A percentile compares a stretch with the other conserved stretches of the same genome.
These are phyloP conservation scores for Silurus glanis DNA, from an alignment of 2,113 vertebrate genomes.

Conservation along the genomic window DNA sequence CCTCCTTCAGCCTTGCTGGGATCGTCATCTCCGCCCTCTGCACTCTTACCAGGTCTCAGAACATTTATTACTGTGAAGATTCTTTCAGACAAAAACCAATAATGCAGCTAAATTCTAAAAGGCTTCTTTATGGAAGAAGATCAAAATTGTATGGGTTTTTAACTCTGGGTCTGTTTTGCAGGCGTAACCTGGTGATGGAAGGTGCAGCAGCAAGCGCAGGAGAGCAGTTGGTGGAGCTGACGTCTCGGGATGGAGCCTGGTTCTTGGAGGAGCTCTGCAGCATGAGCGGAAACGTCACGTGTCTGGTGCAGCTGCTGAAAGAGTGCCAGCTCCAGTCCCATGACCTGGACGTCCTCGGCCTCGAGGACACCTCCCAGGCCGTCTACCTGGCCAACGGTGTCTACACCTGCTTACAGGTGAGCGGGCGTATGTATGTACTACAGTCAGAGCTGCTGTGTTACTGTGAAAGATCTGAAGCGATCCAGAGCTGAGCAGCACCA, in stretches of 20 bases:
- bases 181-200: constrained; percentile 97
- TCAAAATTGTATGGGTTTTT: not conserved
- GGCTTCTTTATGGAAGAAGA: not conserved
- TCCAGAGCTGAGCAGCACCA: not conserved
- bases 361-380: constrained; percentile 81
- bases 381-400: constrained; percentile 92
- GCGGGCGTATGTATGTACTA: too few species aligned
- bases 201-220: constrained; percentile 90
- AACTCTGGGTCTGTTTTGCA: constrained; percentile 45
- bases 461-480: not conserved
- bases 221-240: constrained; percentile 92
- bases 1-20: constrained; percentile 86
- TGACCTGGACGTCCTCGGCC: constrained; percentile 88
- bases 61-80: too few species aligned
- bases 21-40: constrained; percentile 93
- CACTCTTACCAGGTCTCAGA: constrained; percentile 82
- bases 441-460: not conserved
- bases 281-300: constrained; percentile 92
- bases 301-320: constrained; percentile 86
- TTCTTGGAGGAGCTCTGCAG: constrained; percentile 97
- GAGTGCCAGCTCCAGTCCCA: constrained; percentile 88
- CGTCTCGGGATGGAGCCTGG: constrained; percentile 93
- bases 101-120: not conserved
- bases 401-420: constrained; percentile 93
- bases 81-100: too few species aligned